Base-by-base conservation (phyloP, 2,888 invertebrate species). In the Drosophila cognata region DNA sequence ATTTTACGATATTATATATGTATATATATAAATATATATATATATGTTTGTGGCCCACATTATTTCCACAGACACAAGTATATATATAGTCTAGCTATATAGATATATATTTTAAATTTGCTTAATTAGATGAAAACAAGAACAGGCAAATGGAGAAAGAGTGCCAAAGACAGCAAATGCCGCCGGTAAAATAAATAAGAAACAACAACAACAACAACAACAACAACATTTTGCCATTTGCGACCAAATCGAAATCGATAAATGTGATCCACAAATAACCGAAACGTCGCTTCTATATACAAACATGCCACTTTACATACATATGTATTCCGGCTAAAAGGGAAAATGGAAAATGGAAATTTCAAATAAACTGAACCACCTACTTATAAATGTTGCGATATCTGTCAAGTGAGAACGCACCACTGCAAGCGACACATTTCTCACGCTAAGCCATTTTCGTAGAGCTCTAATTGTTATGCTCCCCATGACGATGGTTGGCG, bases 81-180 rank as follows among this genome's bases (percentile, higher is more conserved):
- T 51, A 53, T 52, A 52, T 52, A 52, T 36, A n/a, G 10, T 41
- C 4, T 31, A 56, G 8, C 58, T 50, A 31, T 61, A 59, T 38
- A 75, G n/a, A 76, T 61, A 77, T 55, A 75, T 82, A 87, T 87
- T 85, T 85, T 87, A 75, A 89, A 89, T 85, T 89, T 89, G 72
- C 69, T 71, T 85, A 85, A 89, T 85, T 89, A 89, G 82, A 81
- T 58, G 71, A 70, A 73, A 72, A 71, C 61, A 75, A 64, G 59
- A 63, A 75, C 57, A 65, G 36, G 68, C 36, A 48, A 70, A 71
- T 71, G 74, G 58, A 71, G 63, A 74, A 72, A 71, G 64, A 73
- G 56, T 57, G 38, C 59, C 61, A 46, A 46, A 46, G 13, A 43
- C 55, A 52, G 52, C 57, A 55, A 67, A 50, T 58, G 68, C 63